These are phyloP conservation scores for Dryobotodes eremita DNA, from an alignment of 2,888 invertebrate genomes.

Conservation along the genomic window DNA sequence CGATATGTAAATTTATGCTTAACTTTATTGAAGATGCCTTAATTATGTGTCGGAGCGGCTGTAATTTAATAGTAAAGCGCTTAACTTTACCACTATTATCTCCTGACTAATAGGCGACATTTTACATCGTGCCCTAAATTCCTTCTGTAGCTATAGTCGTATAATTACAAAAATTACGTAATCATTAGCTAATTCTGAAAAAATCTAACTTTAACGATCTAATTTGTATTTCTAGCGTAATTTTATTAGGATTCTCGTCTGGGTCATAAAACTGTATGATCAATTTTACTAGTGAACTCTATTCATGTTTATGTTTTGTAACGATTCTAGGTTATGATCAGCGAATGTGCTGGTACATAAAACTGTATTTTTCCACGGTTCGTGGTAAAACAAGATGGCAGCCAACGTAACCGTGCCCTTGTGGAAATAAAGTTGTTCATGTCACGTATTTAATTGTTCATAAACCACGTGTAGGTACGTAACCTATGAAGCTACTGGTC, in stretches of 20 bases:
- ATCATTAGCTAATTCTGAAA: slow-evolving; percentile 35
- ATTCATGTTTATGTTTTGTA: slow-evolving; percentile 41
- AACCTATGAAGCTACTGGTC: slow-evolving; percentile 40
- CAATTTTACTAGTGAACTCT: slow-evolving; percentile 48
- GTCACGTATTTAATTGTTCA: slow-evolving; percentile 70
- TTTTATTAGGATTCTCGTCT: slow-evolving; percentile 51
- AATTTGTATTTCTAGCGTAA: slow-evolving; percentile 49
- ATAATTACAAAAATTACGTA: slow-evolving; percentile 34
- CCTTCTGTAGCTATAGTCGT: slow-evolving; percentile 21
- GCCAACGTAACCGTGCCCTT: slow-evolving; percentile 27
- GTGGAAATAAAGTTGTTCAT: slow-evolving; percentile 29
- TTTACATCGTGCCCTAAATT: slow-evolving; percentile 36
- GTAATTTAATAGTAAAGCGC: slow-evolving; percentile 73
- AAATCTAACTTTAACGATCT: slow-evolving; percentile 35
- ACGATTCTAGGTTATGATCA: slow-evolving; percentile 50
- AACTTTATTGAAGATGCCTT: slow-evolving; percentile 82
- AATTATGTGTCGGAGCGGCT: slow-evolving; percentile 78
- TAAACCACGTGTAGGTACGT: slow-evolving; percentile 63
- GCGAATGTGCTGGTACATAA: slow-evolving; percentile 27
- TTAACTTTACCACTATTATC: slow-evolving; percentile 69
- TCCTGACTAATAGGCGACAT: slow-evolving; percentile 27
- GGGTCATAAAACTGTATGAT: slow-evolving; percentile 50
- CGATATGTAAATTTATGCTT: slow-evolving; percentile 85
- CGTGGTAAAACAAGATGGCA: background rate
- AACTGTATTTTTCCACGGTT: slow-evolving; percentile 40